Conservation (phyloP, 2,888 invertebrate genomes). For the Apocheima hispidaria region DNA sequence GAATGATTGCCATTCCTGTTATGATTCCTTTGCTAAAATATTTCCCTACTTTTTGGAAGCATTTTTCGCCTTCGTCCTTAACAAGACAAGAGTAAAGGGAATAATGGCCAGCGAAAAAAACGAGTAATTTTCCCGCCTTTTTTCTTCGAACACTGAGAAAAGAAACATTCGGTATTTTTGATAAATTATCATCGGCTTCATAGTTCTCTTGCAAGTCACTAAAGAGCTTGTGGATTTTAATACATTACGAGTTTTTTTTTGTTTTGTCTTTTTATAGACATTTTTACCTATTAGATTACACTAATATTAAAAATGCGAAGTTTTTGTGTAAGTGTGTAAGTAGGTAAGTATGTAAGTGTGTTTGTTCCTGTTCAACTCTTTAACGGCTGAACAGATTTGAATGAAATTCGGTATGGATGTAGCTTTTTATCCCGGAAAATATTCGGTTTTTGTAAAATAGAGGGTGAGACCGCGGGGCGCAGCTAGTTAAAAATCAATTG, state of each 20-base stretch:
- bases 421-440: no score
- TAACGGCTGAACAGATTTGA: no score
- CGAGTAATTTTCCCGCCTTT: constrained; percentile 40
- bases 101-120: constrained; percentile 40
- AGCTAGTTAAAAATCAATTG: no score
- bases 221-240: neutral
- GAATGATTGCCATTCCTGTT: no score
- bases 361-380: no score
- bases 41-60: constrained; percentile 7
- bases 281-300: no score
- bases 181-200: constrained; percentile 51
- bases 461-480: no score
- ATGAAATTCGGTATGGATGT: no score
- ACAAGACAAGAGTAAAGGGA: constrained; percentile 29
- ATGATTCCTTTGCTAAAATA: neutral
- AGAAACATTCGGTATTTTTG: constrained; percentile 40
- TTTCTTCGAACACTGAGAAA: constrained; percentile 11
- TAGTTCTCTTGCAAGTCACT: constrained; percentile 47
- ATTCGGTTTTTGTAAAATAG: no score
- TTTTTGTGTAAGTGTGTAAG: no score
- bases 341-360: no score
- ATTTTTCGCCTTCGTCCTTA: constrained; percentile 19
- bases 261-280: neutral
- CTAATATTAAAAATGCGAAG: no score
- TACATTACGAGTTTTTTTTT: neutral